phyloP scores from a whole-genome alignment of 2,888 invertebrate genomes.

The Eulithis testata region DNA sequence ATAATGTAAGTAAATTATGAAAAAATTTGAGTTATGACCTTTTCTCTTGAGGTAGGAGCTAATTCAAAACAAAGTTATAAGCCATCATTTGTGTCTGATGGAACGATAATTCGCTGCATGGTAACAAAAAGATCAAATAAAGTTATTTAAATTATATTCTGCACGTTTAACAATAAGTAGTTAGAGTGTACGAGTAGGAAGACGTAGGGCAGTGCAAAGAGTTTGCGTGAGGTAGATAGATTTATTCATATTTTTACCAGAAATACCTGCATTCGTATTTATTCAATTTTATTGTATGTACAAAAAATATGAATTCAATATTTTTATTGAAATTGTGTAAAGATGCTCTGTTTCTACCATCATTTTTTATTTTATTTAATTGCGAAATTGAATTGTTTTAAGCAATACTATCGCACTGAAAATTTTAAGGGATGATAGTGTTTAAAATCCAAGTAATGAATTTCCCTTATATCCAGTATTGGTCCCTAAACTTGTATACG shows the following conservation, averaged over 20 bases:
- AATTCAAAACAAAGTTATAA: conserved; percentile 58
- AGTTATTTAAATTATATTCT: conserved; percentile 52
- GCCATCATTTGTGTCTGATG: conserved; percentile 74
- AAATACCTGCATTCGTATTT: conserved; percentile 12
- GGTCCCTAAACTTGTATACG: conserved; percentile 36
- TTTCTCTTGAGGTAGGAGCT: conserved; percentile 62
- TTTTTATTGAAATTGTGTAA: conserved; percentile 6
- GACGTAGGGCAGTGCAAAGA: conserved; percentile 20
- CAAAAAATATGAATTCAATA: not conserved
- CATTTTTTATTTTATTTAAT: conserved; percentile 33
- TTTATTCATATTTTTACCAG: conserved; percentile 18
- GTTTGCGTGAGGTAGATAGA: conserved; percentile 29
- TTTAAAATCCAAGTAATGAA: conserved; percentile 33
- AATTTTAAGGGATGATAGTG: conserved; percentile 27
- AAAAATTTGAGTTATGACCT: conserved; percentile 68
- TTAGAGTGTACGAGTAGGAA: conserved; percentile 44
- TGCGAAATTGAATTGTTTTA: conserved; percentile 74
- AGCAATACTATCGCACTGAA: conserved; percentile 37
- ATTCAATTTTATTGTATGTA: conserved; percentile 9
- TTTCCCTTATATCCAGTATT: conserved; percentile 30
- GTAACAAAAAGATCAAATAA: conserved; percentile 60
- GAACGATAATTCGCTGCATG: conserved; percentile 75
- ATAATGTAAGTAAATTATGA: conserved; percentile 75
- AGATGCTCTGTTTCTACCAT: conserved; percentile 20
- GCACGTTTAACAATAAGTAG: conserved; percentile 69